These are phyloP conservation scores for Anolis carolinensis DNA, from an alignment of 2,113 vertebrate genomes.

Conservation along the genomic window DNA sequence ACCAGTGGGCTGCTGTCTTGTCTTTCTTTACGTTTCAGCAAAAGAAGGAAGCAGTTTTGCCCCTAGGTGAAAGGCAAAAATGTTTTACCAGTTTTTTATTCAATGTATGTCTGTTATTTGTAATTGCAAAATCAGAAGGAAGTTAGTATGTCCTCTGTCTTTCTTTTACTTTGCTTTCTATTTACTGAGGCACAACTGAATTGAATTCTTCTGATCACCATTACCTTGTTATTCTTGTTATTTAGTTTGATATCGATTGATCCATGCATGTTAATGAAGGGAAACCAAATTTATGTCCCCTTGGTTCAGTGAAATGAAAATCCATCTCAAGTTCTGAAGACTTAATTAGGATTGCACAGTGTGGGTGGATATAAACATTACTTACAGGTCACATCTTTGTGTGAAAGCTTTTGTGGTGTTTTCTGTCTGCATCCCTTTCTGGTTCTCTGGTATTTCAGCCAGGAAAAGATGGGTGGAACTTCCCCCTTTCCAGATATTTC, in stretches of 20 bases:
- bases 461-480: neutral
- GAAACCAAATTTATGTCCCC: slow-evolving; percentile 9
- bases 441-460: neutral
- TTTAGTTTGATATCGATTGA: slow-evolving; percentile 25
- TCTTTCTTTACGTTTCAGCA: neutral
- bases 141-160: neutral
- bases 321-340: slow-evolving; percentile 4
- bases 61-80: too few species aligned
- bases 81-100: neutral
- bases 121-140: neutral
- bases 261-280: slow-evolving; percentile 13
- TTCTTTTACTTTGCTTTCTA: neutral
- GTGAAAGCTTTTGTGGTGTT: slow-evolving; percentile 28
- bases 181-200: slow-evolving; percentile 14
- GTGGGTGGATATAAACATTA: slow-evolving; percentile 21
- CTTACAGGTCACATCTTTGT: slow-evolving; percentile 5
- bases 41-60: too few species aligned
- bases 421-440: slow-evolving; percentile 16
- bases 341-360: slow-evolving; percentile 19
- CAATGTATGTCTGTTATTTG: neutral
- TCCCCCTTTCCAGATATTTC: neutral
- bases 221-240: slow-evolving; percentile 22
- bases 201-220: slow-evolving; percentile 21
- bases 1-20: neutral
- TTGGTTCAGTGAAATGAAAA: slow-evolving; percentile 36